phyloP scores from a whole-genome alignment of 2,888 invertebrate species.

The Cancer borealis region DNA sequence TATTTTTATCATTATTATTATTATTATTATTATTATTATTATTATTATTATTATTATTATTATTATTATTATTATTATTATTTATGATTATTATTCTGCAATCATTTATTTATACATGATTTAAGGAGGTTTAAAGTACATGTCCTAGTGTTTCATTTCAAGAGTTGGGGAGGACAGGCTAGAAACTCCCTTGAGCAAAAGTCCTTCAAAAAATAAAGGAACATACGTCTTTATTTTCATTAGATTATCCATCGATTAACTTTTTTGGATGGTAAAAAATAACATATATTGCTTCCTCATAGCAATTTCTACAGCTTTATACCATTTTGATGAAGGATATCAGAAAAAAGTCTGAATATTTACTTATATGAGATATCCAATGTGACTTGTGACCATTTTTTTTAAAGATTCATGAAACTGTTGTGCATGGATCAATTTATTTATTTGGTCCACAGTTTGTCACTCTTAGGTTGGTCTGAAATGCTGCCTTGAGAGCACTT shows the following conservation, averaged over 20 bases:
- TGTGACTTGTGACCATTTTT: too few relatives aligned
- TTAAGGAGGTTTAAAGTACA: too few relatives aligned
- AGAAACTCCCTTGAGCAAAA: too few relatives aligned
- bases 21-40: slow-evolving; percentile 38
- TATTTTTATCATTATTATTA: slow-evolving; percentile 25
- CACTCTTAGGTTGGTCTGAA: not conserved
- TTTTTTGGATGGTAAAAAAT: not conserved
- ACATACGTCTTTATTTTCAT: not conserved
- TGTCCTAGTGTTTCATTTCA: too few relatives aligned
- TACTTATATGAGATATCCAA: not conserved
- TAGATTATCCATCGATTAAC: not conserved
- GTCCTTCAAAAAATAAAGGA: too few relatives aligned
- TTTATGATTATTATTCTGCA: not conserved
- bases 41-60: slow-evolving; percentile 40
- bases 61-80: not conserved
- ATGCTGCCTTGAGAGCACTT: not conserved
- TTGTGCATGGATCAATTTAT: not conserved
- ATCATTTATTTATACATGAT: not conserved
- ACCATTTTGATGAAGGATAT: not conserved
- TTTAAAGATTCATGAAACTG: not conserved
- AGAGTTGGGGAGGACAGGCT: too few relatives aligned
- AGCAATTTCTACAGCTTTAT: not conserved
- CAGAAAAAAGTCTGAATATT: not conserved
- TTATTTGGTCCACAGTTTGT: not conserved
- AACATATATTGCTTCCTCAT: not conserved